A percentile compares a stretch with the other conserved stretches of the same genome.
Evolutionary conservation across 2,113 vertebrate genomes (phyloP).

Genomic region (Entelurus aequoreus): DNA sequence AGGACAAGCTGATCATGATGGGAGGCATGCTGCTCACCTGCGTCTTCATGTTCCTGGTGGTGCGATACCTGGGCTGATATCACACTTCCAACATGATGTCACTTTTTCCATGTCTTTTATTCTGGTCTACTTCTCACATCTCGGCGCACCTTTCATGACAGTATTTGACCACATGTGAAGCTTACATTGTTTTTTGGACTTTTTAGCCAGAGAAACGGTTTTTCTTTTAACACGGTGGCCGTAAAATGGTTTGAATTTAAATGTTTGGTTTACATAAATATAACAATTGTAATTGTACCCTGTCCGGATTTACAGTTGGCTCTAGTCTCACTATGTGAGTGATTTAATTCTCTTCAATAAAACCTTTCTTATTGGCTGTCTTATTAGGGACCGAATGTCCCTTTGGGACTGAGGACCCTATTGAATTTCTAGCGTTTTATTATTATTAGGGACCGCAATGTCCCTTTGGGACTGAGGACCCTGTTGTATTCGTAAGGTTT

Average conservation of each 20-base stretch:
- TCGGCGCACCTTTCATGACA: constrained; percentile 26
- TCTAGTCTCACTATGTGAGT: constrained; percentile 55
- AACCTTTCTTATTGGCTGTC: constrained; percentile 12
- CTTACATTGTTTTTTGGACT: background rate
- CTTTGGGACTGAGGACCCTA: no score
- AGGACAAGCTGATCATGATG: constrained; percentile 96
- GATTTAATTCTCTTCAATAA: constrained; percentile 36
- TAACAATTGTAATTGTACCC: constrained; percentile 13
- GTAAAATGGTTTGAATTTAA: no score
- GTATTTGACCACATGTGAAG: constrained; percentile 41
- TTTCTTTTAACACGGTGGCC: background rate
- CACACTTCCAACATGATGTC: background rate
- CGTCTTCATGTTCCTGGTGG: constrained; percentile 83
- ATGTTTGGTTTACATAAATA: no score
- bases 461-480: no score
- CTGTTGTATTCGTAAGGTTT: no score
- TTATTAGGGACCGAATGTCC: no score
- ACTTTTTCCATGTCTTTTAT: constrained; percentile 1
- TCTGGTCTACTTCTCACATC: constrained; percentile 12
- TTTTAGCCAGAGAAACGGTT: background rate
- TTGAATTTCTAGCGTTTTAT: no score
- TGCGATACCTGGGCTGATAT: constrained; percentile 89
- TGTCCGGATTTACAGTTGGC: constrained; percentile 14
- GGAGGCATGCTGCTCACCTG: constrained; percentile 94
- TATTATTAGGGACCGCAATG: no score